Evolutionary conservation across 1,140 invertebrate species (phyloP), one percentile per base, ranked within the genome.

Genomic region (Meloidogyne chitwoodi): DNA sequence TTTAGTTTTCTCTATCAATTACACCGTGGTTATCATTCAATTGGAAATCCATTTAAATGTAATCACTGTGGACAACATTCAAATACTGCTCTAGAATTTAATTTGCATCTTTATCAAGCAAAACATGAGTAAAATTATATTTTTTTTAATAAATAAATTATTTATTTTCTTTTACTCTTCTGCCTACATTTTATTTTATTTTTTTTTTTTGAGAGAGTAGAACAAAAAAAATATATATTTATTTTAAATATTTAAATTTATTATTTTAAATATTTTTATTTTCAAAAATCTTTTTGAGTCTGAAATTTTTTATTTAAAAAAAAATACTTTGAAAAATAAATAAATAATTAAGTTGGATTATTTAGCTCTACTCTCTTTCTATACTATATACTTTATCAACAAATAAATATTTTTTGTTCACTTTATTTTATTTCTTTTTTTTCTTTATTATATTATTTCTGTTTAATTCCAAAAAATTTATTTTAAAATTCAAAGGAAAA

Each of bases 21-120:
- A 84, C 96, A 99, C 88, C 96, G 96, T 93, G 93, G 93, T 72
- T 97, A 94, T 88, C 96, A 99, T 88, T 92, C 92, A 3, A 93
- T 91, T 88, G 90, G 92, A 73, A 91, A 96, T 87, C 95, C 95
- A 0, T 96, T 93, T 88, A 93, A 92, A 77, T 98, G 96, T 88
- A 95, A 95, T 89, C 93, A 93, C 89, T 98, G 95, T 87, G 95
- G 95, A 1, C 91, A 93, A 74, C 88, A 91, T 75, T 93, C 92
- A 77, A 87, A 90, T 1, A 93, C 97, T 84, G 92, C 92, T 81
- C 90, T 96, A 0, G 91, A 92, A 0, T 97, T 98, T 87, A 96
- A 94, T 87, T 89, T 96, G 0, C 96, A 98, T 87, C 92, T 98
- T 78, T 92, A 92, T 6, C 90, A 92, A 29, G 91, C 91, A 19